phyloP scores from a whole-genome alignment of 2,797 vertebrate genomes.

The Poeciliopsis paucimaculata region DNA sequence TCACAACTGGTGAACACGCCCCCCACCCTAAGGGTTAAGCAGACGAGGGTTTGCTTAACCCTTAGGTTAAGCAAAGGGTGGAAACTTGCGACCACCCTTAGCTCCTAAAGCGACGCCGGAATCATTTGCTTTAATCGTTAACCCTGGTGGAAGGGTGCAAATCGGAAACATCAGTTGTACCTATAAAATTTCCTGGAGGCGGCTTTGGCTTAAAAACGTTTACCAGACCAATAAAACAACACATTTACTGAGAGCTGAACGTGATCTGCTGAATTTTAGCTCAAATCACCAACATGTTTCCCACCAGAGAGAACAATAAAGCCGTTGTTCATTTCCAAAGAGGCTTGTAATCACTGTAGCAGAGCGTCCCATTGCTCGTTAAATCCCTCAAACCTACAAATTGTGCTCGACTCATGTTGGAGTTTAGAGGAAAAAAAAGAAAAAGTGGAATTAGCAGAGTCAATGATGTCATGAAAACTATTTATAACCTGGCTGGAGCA shows the following conservation, averaged over 20 bases:
- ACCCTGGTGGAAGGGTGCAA: not conserved
- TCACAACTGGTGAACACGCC: not conserved
- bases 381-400: slow-evolving; percentile 12
- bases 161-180: not conserved
- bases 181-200: not conserved
- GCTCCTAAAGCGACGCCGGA: not conserved
- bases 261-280: not conserved
- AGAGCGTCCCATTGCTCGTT: slow-evolving; percentile 3
- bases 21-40: not conserved
- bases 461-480: not conserved
- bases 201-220: not conserved
- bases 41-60: not conserved
- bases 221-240: not conserved
- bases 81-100: not conserved
- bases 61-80: too few species aligned
- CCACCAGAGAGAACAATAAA: slow-evolving; percentile 41
- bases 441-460: not conserved
- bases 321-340: slow-evolving; percentile 24
- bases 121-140: not conserved
- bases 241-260: not conserved
- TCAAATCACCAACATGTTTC: slow-evolving; percentile 24
- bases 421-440: not conserved
- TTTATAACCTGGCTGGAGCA: not conserved
- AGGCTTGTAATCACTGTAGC: slow-evolving; percentile 21
- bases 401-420: not conserved